Evolutionary conservation across 2,113 vertebrate species (phyloP), one percentile per base, ranked within the genome.

Genomic region (Phalacrocorax pelagicus): DNA sequence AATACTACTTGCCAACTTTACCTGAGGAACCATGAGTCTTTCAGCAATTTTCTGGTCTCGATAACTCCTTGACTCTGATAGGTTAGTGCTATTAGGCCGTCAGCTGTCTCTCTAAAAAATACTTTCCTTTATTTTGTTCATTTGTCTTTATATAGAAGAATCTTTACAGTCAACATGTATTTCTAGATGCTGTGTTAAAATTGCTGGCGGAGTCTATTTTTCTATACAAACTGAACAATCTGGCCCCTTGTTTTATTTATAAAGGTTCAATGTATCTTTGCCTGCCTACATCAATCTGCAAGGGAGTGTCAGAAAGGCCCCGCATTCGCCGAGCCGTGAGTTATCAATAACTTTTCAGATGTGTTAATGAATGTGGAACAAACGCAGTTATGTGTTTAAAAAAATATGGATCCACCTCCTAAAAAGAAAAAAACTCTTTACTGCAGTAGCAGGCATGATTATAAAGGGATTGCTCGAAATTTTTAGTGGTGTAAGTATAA

Each of bases 221-320:
- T 98, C 97, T 98, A 98, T 98, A 98, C 98, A 98, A 98, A 98
- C 97, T 98, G 98, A 99, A 98, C 98, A 99, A 98, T 98, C 98
- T 98, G 98, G 98, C 98, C 98, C 98, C 98, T 99, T 99, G 98
- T 99, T 98, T 99, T 98, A 99, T 99, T 99, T 98, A 98, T 98
- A 98, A 99, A 99, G 98, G 98, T 99, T 99, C 98, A 99, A 98
- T 99, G 98, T 98, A 98, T 98, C 98, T 99, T 98, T 99, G 98
- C 98, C 98, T 98, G 98, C 98, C 98, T 98, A 98, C 98, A 98
- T 98, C 98, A 98, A 88, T 98, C 98, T 98, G 98, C 98, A 98
- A 98, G 98, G 98, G 98, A 98, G 98, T 98, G 97, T 98, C 98
- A 98, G 98, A 98, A 98, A 98, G 98, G 98, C 98, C 98, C 98